Conservation (phyloP, 2,113 vertebrate genomes). For the rabbit (Oryctolagus cuniculus) region mOryCun1.1 NC_091441.1:95827001-95827500, state of each 20-base stretch:
- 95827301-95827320: too few species aligned
- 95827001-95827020: conserved; percentile 64
- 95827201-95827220: not conserved
- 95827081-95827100: not conserved
- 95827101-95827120: not conserved
- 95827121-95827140: not conserved
- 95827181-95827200: not conserved
- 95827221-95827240: not conserved
- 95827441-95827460: too few species aligned
- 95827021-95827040: conserved; percentile 26
- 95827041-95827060: not conserved
- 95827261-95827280: not conserved
- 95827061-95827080: not conserved
- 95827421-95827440: too few species aligned
- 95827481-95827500: too few species aligned
- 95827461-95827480: too few species aligned
- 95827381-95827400: too few species aligned
- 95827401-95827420: too few species aligned
- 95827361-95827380: too few species aligned
- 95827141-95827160: not conserved
- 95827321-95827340: too few species aligned
- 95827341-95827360: too few species aligned
- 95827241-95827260: not conserved
- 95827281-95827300: not conserved
- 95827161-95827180: conserved; percentile 24